Conservation (phyloP, 2,888 invertebrate genomes). For the Pandemis heparana region DNA sequence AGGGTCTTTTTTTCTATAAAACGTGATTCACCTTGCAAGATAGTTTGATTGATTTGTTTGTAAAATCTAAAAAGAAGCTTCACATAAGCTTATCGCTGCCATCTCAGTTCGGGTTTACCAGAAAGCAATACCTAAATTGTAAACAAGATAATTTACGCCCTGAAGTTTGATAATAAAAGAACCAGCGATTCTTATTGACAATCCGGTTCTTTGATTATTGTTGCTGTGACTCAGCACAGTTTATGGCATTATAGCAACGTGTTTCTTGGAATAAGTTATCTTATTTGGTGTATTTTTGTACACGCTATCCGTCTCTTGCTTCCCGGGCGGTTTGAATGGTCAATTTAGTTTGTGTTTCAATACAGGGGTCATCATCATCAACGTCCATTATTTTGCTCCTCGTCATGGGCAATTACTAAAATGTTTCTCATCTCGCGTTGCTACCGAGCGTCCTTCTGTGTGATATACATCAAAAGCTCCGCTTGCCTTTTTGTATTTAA, state of each 20-base stretch:
- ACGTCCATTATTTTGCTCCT: constrained; percentile 23
- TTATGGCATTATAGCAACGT: constrained; percentile 33
- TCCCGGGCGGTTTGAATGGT: constrained; percentile 15
- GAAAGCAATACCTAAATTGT: background rate
- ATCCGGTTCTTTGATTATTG: constrained; percentile 23
- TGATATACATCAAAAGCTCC: constrained; percentile 9
- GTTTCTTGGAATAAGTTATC: constrained; percentile 36
- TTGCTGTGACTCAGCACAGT: constrained; percentile 31
- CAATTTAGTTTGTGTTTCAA: constrained; percentile 18
- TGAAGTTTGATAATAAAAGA: constrained; percentile 17
- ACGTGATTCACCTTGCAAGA: constrained; percentile 29
- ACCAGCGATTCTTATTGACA: constrained; percentile 16
- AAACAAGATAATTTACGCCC: constrained; percentile 13
- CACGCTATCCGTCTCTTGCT: constrained; percentile 8
- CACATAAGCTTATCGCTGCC: constrained; percentile 5
- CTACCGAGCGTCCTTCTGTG: constrained; percentile 8
- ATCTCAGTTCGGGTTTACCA: constrained; percentile 9
- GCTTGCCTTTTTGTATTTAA: background rate
- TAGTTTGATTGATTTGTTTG: constrained; percentile 33
- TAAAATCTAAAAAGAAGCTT: background rate
- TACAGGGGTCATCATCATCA: constrained; percentile 29
- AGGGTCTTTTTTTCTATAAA: constrained; percentile 6
- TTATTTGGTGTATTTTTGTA: constrained; percentile 24
- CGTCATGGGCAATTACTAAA: constrained; percentile 32
- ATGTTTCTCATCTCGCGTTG: constrained; percentile 16